phyloP scores from a whole-genome alignment of 2,888 invertebrate species.

The Hirtodrosophila confusa region DNA sequence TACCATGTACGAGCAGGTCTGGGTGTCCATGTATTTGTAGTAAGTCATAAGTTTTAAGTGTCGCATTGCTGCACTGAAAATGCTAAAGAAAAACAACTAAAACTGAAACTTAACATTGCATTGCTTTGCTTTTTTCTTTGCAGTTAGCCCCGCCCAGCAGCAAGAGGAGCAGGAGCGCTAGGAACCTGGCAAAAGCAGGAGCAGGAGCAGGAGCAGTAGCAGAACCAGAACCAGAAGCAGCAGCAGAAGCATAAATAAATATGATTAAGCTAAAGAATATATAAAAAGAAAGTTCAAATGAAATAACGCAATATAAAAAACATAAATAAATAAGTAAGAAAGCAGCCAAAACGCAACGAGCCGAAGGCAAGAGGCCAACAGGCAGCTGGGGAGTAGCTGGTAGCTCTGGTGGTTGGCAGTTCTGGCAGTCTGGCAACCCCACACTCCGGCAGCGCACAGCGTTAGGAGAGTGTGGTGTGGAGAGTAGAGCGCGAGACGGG shows the following conservation, averaged over 20 bases:
- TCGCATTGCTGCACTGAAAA: slow-evolving; percentile 21
- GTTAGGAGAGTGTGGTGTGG: no score
- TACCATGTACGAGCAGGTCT: background rate
- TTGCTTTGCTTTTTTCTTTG: slow-evolving; percentile 32
- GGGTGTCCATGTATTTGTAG: slow-evolving; percentile 5
- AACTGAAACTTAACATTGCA: slow-evolving; percentile 33
- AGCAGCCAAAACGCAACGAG: slow-evolving; percentile 33
- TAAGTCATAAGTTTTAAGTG: slow-evolving; percentile 33
- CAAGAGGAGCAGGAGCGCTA: slow-evolving; percentile 13
- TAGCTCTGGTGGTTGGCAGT: slow-evolving; percentile 1
- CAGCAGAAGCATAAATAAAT: slow-evolving; percentile 71
- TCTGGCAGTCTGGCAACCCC: slow-evolving; percentile 25
- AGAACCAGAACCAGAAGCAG: slow-evolving; percentile 36
- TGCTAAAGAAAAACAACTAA: slow-evolving; percentile 6
- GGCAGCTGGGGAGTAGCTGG: slow-evolving; percentile 42
- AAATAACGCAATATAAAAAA: slow-evolving; percentile 75
- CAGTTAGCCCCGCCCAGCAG: slow-evolving; percentile 42
- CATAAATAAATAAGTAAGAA: slow-evolving; percentile 67
- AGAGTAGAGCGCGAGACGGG: background rate
- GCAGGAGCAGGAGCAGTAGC: slow-evolving; percentile 15
- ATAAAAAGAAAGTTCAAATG: slow-evolving; percentile 75
- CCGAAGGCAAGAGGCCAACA: slow-evolving; percentile 49
- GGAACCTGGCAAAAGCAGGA: background rate
- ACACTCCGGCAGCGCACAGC: slow-evolving; percentile 6
- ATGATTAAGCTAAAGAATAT: slow-evolving; percentile 78